Conservation (phyloP, 2,113 vertebrate species). For the Scomber colias region DNA sequence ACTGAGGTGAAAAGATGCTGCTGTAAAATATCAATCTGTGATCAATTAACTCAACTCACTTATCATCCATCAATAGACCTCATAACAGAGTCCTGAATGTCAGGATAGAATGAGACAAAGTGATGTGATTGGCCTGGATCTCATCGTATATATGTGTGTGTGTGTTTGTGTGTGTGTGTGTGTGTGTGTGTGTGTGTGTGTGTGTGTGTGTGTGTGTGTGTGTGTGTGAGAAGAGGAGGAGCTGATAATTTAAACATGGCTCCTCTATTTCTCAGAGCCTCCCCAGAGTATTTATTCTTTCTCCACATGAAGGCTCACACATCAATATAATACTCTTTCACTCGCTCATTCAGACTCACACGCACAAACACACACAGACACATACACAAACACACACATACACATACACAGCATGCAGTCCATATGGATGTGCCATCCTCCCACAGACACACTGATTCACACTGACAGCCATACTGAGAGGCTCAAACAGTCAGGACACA, state of each 20-base stretch:
- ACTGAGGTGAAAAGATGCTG: slow-evolving; percentile 15
- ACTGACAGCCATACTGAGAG: slow-evolving; percentile 65
- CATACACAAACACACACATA: slow-evolving; percentile 45
- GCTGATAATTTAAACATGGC: slow-evolving; percentile 66
- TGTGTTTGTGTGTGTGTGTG: slow-evolving; percentile 33
- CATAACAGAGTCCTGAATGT: slow-evolving; percentile 1
- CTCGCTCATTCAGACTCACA: slow-evolving; percentile 4
- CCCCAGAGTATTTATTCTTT: slow-evolving; percentile 65
- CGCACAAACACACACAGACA: slow-evolving; percentile 41
- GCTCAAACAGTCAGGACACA: slow-evolving; percentile 62
- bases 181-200: slow-evolving; percentile 32
- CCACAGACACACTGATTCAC: slow-evolving; percentile 67
- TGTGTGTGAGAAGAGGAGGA: slow-evolving; percentile 5
- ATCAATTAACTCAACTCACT: slow-evolving; percentile 29
- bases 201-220: slow-evolving; percentile 30
- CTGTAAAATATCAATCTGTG: slow-evolving; percentile 34
- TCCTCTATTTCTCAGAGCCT: slow-evolving; percentile 43
- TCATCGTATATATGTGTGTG: slow-evolving; percentile 22
- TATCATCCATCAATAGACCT: slow-evolving; percentile 18
- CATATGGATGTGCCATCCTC: slow-evolving; percentile 72
- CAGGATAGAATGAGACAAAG: not conserved
- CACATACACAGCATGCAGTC: slow-evolving; percentile 55
- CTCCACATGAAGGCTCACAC: slow-evolving; percentile 66
- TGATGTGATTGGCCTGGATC: slow-evolving; percentile 18
- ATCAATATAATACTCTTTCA: slow-evolving; percentile 54